Conservation (phyloP, 2,797 vertebrate species). For the Enteromius thamalakanensis region DNA sequence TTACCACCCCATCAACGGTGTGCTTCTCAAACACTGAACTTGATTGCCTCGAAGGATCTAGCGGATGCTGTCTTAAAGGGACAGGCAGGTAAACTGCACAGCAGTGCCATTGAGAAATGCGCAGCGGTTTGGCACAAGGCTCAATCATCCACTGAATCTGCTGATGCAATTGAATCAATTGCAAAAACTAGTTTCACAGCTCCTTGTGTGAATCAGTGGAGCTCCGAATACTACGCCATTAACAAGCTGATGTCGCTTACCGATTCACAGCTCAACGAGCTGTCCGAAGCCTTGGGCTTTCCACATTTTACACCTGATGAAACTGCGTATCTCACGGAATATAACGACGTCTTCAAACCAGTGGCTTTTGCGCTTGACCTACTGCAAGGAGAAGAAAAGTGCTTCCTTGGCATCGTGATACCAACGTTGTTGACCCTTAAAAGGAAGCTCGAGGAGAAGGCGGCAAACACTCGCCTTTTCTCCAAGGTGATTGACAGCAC, state of each 20-base stretch:
- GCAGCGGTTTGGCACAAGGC: slow-evolving; percentile 74
- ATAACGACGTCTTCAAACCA: slow-evolving; percentile 74
- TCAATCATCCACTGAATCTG: slow-evolving; percentile 70
- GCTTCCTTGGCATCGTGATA: slow-evolving; percentile 77
- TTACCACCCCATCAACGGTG: slow-evolving; percentile 74
- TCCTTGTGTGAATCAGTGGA: slow-evolving; percentile 73
- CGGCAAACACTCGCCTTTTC: slow-evolving; percentile 66
- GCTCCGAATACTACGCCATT: slow-evolving; percentile 73
- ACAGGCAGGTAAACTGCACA: slow-evolving; percentile 71
- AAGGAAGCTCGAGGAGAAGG: slow-evolving; percentile 77
- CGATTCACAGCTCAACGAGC: slow-evolving; percentile 73
- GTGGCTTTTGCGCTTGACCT: slow-evolving; percentile 78
- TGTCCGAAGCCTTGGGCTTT: slow-evolving; percentile 44
- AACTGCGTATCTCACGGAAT: slow-evolving; percentile 75
- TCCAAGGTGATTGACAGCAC: slow-evolving; percentile 68
- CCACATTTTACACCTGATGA: slow-evolving; percentile 62
- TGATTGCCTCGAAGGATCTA: slow-evolving; percentile 74
- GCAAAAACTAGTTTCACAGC: slow-evolving; percentile 72
- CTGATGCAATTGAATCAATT: slow-evolving; percentile 72
- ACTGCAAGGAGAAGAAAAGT: slow-evolving; percentile 79
- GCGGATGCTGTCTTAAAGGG: slow-evolving; percentile 74
- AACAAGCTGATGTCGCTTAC: slow-evolving; percentile 74
- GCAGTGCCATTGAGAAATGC: slow-evolving; percentile 74
- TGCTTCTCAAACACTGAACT: slow-evolving; percentile 73
- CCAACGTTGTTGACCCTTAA: slow-evolving; percentile 77